A percentile compares a stretch with the other conserved stretches of the same genome.
Evolutionary conservation across 2,888 invertebrate genomes (phyloP).

Genomic region (Netelia melanura): DNA sequence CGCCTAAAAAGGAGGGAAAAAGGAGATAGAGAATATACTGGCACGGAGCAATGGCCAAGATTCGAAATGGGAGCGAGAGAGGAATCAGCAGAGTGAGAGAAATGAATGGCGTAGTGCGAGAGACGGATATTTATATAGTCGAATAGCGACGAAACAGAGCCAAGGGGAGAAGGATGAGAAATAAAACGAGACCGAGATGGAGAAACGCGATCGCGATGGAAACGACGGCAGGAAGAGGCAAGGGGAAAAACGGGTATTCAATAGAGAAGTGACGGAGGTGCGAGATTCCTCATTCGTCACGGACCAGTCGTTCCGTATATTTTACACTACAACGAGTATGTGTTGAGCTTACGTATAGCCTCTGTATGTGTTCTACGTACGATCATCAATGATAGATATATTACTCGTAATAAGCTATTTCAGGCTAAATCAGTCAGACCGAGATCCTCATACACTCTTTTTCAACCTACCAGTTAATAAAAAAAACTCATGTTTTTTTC

Average conservation of each 20-base stretch:
- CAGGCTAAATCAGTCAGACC: no score
- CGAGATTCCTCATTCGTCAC: constrained; percentile 65
- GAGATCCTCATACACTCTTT: not conserved
- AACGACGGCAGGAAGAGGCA: not conserved
- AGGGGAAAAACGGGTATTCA: constrained; percentile 47
- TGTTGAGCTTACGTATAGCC: constrained; percentile 9
- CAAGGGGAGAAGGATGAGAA: constrained; percentile 18
- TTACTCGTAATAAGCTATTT: no score
- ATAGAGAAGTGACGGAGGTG: constrained; percentile 62
- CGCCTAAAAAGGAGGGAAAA: constrained; percentile 43
- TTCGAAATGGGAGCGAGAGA: constrained; percentile 46
- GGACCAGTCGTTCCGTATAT: constrained; percentile 52
- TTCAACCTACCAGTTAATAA: no score
- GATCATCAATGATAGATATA: no score
- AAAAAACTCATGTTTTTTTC: no score
- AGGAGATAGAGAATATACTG: constrained; percentile 16
- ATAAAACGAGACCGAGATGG: not conserved
- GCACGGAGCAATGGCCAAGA: constrained; percentile 12
- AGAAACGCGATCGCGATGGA: not conserved
- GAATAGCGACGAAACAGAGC: constrained; percentile 18
- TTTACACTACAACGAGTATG: constrained; percentile 4
- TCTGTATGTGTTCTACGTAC: not conserved
- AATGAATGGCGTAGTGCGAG: constrained; percentile 57
- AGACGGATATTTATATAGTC: constrained; percentile 57
- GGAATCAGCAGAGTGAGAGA: constrained; percentile 58